phyloP scores from a whole-genome alignment of 2,113 vertebrate species.

The Girardinichthys multiradiatus region DNA sequence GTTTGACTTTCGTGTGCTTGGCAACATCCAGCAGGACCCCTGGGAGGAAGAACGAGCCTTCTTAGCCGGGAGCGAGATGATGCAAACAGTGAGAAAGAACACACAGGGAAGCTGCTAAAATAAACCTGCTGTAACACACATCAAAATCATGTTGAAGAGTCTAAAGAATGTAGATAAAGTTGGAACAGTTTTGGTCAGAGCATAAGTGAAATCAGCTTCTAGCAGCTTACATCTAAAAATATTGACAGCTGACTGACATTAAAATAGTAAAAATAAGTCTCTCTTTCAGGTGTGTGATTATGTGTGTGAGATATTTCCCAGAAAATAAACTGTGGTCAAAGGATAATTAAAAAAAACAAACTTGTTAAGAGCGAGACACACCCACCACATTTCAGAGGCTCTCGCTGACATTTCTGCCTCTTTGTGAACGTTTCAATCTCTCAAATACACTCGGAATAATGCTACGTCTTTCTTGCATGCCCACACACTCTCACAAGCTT shows the following conservation, averaged over 20 bases:
- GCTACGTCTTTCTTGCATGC: conserved; percentile 18
- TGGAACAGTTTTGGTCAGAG: background rate
- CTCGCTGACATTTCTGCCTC: conserved; percentile 4
- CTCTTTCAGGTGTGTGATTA: background rate
- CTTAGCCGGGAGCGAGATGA: background rate
- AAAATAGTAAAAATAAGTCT: background rate
- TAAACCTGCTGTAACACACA: background rate
- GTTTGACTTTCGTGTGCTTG: conserved; percentile 25
- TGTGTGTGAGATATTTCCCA: conserved; percentile 14
- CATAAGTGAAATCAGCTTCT: background rate
- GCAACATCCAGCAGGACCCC: conserved; percentile 11
- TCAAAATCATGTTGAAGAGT: background rate
- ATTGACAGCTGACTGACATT: background rate
- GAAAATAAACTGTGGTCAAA: conserved; percentile 50
- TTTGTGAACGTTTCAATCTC: conserved; percentile 37
- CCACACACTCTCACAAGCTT: conserved; percentile 25
- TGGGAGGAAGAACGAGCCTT: background rate
- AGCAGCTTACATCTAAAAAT: conserved; percentile 5
- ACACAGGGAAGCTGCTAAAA: background rate
- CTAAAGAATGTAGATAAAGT: background rate
- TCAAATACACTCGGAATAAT: conserved; percentile 27
- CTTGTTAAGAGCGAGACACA: background rate
- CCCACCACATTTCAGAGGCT: background rate
- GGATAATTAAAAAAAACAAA: background rate
- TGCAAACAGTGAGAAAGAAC: conserved; percentile 40